Conservation (phyloP, 2,888 invertebrate species). For the Apamea crenata region DNA sequence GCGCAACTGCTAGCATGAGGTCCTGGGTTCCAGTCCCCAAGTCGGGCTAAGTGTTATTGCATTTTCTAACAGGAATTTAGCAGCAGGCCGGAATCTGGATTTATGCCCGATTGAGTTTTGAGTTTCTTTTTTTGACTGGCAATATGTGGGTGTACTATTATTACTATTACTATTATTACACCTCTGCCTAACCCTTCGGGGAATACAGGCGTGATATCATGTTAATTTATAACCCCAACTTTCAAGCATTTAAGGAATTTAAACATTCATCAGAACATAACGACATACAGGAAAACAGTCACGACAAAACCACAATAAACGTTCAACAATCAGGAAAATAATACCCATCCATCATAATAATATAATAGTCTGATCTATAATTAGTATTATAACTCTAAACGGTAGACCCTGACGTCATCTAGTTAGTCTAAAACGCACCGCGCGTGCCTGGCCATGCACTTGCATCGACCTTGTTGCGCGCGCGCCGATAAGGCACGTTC, state of each 20-base stretch:
- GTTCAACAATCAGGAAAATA: slow-evolving; percentile 5
- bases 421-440: slow-evolving; percentile 17
- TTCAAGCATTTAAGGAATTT: neutral
- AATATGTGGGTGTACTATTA: no score
- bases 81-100: no score
- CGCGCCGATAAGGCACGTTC: slow-evolving; percentile 67
- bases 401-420: slow-evolving; percentile 48
- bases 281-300: neutral
- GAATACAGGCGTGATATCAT: neutral
- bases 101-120: no score
- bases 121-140: no score
- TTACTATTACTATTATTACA: no score
- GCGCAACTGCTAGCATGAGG: no score
- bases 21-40: no score
- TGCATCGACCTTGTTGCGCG: slow-evolving; percentile 69
- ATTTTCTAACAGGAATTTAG: no score
- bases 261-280: neutral
- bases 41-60: no score
- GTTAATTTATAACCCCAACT: neutral
- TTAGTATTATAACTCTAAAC: slow-evolving; percentile 20
- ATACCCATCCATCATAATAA: neutral
- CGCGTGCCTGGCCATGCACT: slow-evolving; percentile 64
- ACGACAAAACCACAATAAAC: slow-evolving; percentile 5
- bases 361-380: neutral
- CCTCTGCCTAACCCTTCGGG: neutral